A percentile compares a stretch with the other conserved stretches of the same genome.
These are phyloP conservation scores for Volucella zonaria DNA, from an alignment of 2,888 invertebrate species.

Conservation along the genomic window DNA sequence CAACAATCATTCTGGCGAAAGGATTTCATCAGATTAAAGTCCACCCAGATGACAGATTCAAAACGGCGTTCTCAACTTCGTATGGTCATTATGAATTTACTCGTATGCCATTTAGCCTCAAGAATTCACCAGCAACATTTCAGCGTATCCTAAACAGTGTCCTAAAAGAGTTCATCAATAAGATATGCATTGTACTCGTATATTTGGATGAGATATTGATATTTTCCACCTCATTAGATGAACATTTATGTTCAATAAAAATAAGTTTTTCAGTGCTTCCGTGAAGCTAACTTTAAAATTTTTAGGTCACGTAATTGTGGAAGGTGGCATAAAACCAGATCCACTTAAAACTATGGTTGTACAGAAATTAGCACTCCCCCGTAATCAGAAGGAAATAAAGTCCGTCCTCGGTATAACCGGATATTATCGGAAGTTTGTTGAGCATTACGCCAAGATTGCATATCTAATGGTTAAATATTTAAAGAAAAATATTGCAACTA, in stretches of 20 bases:
- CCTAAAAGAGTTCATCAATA: no score
- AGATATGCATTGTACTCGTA: conserved; percentile 51
- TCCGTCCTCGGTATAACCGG: conserved; percentile 6
- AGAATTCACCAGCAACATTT: no score
- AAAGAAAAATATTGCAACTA: conserved; percentile 51
- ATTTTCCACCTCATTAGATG: conserved; percentile 67
- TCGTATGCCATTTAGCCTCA: no score
- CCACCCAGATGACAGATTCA: conserved; percentile 56
- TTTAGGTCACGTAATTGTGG: conserved; percentile 58
- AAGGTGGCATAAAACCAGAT: conserved; percentile 56
- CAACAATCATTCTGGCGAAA: conserved; percentile 74
- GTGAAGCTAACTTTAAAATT: conserved; percentile 47
- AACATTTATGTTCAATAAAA: conserved; percentile 50
- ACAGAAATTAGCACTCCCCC: conserved; percentile 6
- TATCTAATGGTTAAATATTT: conserved; percentile 57
- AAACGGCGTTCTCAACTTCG: conserved; percentile 57
- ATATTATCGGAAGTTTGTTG: conserved; percentile 1
- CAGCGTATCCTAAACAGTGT: no score
- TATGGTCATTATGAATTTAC: no score
- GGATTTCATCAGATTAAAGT: conserved; percentile 77
- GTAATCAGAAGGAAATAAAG: conserved; percentile 28
- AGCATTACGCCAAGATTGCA: no score
- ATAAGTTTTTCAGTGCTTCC: not conserved
- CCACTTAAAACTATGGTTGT: conserved; percentile 37
- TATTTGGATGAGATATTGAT: conserved; percentile 76